phyloP scores from a whole-genome alignment of 2,113 vertebrate species.

The Engraulis encrasicolus region DNA sequence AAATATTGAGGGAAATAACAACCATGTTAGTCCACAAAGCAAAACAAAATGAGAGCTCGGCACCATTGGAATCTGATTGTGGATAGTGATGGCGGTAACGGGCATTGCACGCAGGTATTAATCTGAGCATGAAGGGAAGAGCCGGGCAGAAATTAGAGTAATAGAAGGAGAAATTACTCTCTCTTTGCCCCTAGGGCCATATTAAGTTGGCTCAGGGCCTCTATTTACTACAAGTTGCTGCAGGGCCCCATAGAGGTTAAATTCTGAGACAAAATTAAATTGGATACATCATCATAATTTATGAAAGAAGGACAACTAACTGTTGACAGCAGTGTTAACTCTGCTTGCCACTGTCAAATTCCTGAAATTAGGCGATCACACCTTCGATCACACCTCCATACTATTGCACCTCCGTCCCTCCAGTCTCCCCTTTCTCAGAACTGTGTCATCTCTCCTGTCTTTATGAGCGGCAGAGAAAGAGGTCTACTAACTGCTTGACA shows the following conservation, averaged over 20 bases:
- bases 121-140: slow-evolving; percentile 60
- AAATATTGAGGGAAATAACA: slow-evolving; percentile 57
- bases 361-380: too few relatives aligned
- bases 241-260: too few relatives aligned
- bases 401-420: slow-evolving; percentile 11
- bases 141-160: slow-evolving; percentile 41
- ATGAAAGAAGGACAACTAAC: too few relatives aligned
- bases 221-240: too few relatives aligned
- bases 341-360: too few relatives aligned
- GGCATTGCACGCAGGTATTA: slow-evolving; percentile 65
- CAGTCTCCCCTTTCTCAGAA: neutral
- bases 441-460: neutral
- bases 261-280: too few relatives aligned
- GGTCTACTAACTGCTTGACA: neutral
- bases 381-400: too few relatives aligned
- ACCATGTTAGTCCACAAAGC: slow-evolving; percentile 71
- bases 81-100: slow-evolving; percentile 52
- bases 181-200: too few relatives aligned
- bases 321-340: too few relatives aligned
- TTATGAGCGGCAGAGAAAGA: neutral
- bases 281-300: too few relatives aligned
- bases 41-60: slow-evolving; percentile 65
- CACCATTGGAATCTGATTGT: slow-evolving; percentile 62
- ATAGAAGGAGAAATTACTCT: slow-evolving; percentile 55
- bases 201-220: too few relatives aligned